Evolutionary conservation across 2,113 vertebrate species (phyloP).

Genomic region (Hippocampus comes): DNA sequence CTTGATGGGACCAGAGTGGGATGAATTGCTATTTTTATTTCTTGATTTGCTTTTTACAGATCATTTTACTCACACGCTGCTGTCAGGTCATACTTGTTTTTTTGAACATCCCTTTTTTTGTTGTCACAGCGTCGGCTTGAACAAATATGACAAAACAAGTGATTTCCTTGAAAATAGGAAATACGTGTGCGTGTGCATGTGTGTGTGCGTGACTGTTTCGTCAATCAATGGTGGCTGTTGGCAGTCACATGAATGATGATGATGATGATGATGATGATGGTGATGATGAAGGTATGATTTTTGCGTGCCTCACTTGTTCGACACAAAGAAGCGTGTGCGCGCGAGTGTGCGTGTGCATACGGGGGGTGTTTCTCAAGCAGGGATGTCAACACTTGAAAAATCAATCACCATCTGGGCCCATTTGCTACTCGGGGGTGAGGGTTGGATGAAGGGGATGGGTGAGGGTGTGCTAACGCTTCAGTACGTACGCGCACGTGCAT

Average conservation of each 20-base stretch:
- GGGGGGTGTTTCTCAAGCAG: conserved; percentile 91
- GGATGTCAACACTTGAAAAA: conserved; percentile 99
- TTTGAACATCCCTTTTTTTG: no score
- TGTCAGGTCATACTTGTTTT: not conserved
- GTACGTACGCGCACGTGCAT: conserved; percentile 4
- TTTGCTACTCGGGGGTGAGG: conserved; percentile 86
- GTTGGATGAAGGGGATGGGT: conserved; percentile 59
- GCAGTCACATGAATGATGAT: not conserved
- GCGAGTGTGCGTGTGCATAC: conserved; percentile 30
- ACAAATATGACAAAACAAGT: not conserved
- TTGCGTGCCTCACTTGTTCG: conserved; percentile 2
- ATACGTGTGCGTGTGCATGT: not conserved
- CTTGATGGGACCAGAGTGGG: no score
- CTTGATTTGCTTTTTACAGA: no score
- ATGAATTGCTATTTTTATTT: no score
- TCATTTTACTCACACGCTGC: not conserved
- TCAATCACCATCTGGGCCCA: conserved; percentile 99
- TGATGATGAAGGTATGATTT: not conserved
- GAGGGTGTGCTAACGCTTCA: no score
- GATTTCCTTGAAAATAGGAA: not conserved
- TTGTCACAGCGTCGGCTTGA: no score
- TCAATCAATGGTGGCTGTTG: not conserved
- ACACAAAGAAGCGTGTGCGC: conserved; percentile 13
- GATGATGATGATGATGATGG: not conserved
- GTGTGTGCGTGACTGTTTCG: not conserved